These are phyloP conservation scores for Himantopus leucocephalus DNA, from an alignment of 2,113 vertebrate genomes.

Conservation along the genomic window DNA sequence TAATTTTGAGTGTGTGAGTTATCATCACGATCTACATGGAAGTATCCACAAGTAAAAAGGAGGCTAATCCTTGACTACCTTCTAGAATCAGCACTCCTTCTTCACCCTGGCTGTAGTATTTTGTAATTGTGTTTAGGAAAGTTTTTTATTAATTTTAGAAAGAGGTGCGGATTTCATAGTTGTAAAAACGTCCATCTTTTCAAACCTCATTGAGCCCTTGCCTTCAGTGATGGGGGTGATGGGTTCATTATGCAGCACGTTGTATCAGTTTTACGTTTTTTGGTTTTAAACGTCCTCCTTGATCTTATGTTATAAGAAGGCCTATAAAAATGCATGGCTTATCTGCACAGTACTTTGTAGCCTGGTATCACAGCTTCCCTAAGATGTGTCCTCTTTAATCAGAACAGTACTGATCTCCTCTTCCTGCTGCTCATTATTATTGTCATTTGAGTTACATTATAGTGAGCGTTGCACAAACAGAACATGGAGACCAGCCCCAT, in stretches of 20 bases:
- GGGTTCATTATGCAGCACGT: neutral
- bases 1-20: neutral
- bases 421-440: neutral
- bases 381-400: slow-evolving; percentile 15
- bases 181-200: neutral
- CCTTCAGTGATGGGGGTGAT: neutral
- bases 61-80: neutral
- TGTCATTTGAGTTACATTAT: neutral
- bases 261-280: neutral
- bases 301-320: neutral
- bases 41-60: neutral
- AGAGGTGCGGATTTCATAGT: neutral
- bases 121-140: neutral
- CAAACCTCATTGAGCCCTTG: neutral
- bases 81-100: neutral
- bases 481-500: neutral
- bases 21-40: fast-evolving
- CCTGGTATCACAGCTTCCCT: neutral
- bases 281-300: neutral
- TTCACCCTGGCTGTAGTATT: neutral
- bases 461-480: neutral
- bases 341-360: neutral
- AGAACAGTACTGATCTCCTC: neutral
- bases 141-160: neutral
- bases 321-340: neutral